A percentile compares a stretch with the other conserved stretches of the same genome.
Conservation (phyloP, 2,888 invertebrate genomes). For the Limenitis arthemis region DNA sequence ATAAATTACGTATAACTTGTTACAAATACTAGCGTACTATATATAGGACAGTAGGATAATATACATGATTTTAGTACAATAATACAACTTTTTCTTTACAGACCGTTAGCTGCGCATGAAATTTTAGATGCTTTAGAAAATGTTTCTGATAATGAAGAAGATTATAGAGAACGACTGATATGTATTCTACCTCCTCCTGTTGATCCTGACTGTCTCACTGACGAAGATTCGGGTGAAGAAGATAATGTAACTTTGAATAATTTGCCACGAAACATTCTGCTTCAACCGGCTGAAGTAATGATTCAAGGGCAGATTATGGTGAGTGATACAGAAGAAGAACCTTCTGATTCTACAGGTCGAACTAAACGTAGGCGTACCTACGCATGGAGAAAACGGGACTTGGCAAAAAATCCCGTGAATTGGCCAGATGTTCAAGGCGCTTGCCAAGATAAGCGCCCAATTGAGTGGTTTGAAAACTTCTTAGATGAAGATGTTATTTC, state of each 20-base stretch:
- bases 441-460: constrained; percentile 24
- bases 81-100: constrained; percentile 25
- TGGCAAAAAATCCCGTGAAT: constrained; percentile 4
- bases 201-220: constrained; percentile 25
- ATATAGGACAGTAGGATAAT: constrained; percentile 28
- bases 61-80: constrained; percentile 25
- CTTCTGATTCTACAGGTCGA: constrained; percentile 21
- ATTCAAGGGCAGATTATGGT: constrained; percentile 22
- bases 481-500: constrained; percentile 27
- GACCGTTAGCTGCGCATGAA: no score
- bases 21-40: no score
- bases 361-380: constrained; percentile 23
- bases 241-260: constrained; percentile 27
- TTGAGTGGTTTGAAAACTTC: constrained; percentile 27
- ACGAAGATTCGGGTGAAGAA: constrained; percentile 27
- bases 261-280: constrained; percentile 26
- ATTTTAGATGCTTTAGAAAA: constrained; percentile 27
- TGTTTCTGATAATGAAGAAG: constrained; percentile 19
- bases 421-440: no score
- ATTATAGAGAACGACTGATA: constrained; percentile 3
- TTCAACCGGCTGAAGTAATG: constrained; percentile 24
- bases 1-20: no score
- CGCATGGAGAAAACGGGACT: constrained; percentile 20
- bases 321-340: constrained; percentile 20
- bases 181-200: constrained; percentile 22